Percentiles rank a stretch among this genome's conserved stretches.
Conservation (phyloP, 2,888 invertebrate genomes). For the Hoplodrina ambigua region DNA sequence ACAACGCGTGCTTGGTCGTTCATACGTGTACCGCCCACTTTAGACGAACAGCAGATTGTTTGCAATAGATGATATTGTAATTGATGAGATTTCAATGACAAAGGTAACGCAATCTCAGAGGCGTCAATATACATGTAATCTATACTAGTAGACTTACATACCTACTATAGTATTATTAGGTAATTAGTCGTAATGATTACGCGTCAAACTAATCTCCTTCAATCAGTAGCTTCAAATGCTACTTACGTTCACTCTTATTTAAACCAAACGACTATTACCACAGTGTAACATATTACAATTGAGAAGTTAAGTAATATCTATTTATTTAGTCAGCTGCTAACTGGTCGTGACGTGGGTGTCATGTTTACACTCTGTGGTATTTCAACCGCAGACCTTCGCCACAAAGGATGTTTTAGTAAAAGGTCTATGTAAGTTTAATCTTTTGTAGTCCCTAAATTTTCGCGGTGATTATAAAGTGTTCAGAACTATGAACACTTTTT, state of each 20-base stretch:
- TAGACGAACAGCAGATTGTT: too few species aligned
- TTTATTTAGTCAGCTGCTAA: constrained; percentile 57
- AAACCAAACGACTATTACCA: constrained; percentile 23
- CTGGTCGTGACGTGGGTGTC: constrained; percentile 35
- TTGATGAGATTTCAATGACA: background rate
- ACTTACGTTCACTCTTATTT: constrained; percentile 12
- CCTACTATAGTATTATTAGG: background rate
- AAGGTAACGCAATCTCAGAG: background rate
- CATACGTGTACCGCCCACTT: too few species aligned
- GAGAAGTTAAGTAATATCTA: constrained; percentile 43
- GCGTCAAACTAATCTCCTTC: constrained; percentile 16
- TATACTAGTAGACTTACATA: too few species aligned
- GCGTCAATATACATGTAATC: background rate
- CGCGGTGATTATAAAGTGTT: too few species aligned
- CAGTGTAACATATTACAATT: constrained; percentile 34
- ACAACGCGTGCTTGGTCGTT: too few species aligned
- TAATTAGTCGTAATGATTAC: background rate
- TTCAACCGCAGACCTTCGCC: background rate
- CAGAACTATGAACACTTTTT: background rate
- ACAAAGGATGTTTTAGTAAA: background rate
- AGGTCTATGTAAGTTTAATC: background rate
- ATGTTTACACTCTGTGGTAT: constrained; percentile 27
- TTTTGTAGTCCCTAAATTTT: background rate
- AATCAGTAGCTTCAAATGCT: constrained; percentile 8
- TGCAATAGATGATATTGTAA: too few species aligned